These are phyloP conservation scores for Stenotaenia linearis DNA, from an alignment of 2,888 invertebrate genomes.

Conservation along the genomic window DNA sequence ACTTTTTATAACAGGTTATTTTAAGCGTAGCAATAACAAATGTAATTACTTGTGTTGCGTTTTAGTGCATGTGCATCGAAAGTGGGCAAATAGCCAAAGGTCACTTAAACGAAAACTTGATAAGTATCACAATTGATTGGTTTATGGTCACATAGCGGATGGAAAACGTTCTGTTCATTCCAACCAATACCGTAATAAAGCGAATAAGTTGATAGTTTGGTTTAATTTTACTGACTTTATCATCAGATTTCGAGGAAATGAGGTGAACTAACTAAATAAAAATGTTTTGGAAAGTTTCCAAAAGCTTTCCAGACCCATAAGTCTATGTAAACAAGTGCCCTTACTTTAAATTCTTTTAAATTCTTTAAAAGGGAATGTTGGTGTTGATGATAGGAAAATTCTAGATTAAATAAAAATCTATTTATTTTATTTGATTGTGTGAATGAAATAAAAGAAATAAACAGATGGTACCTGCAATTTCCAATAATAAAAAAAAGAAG, in stretches of 20 bases:
- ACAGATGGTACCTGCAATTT: too few species aligned
- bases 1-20: too few species aligned
- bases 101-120: neutral
- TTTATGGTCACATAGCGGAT: neutral
- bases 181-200: neutral
- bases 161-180: neutral
- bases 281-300: neutral
- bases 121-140: neutral
- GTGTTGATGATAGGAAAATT: too few species aligned
- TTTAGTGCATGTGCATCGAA: neutral
- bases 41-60: neutral
- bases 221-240: too few species aligned
- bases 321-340: neutral
- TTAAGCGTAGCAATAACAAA: neutral
- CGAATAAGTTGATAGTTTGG: neutral
- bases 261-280: too few species aligned
- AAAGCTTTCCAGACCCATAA: neutral
- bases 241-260: too few species aligned
- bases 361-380: neutral
- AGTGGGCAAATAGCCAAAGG: neutral
- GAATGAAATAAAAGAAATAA: too few species aligned
- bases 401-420: too few species aligned
- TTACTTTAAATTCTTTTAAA: too few species aligned
- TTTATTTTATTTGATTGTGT: too few species aligned
- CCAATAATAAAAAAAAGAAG: too few species aligned